phyloP scores from a whole-genome alignment of 2,113 vertebrate species.

The Pan troglodytes region NHGRI_mPanTro3-v2.1_pri NC_072402.2:171811001-171811500 shows the following conservation, averaged over 20 bases:
- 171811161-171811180: neutral
- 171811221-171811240: conserved; percentile 31
- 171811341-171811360: too few species aligned
- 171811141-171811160: neutral
- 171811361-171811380: too few species aligned
- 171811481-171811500: conserved; percentile 37
- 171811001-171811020: neutral
- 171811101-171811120: neutral
- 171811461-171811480: conserved; percentile 68
- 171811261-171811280: too few species aligned
- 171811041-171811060: neutral
- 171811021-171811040: neutral
- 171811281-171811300: too few species aligned
- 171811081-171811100: neutral
- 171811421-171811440: too few species aligned
- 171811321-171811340: too few species aligned
- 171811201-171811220: conserved; percentile 25
- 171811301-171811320: too few species aligned
- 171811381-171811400: too few species aligned
- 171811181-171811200: neutral
- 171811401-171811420: too few species aligned
- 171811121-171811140: neutral
- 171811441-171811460: conserved; percentile 58
- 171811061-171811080: neutral
- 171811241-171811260: too few species aligned